phyloP scores from a whole-genome alignment of 2,113 vertebrate genomes.

The Marcusenius ussheri region DNA sequence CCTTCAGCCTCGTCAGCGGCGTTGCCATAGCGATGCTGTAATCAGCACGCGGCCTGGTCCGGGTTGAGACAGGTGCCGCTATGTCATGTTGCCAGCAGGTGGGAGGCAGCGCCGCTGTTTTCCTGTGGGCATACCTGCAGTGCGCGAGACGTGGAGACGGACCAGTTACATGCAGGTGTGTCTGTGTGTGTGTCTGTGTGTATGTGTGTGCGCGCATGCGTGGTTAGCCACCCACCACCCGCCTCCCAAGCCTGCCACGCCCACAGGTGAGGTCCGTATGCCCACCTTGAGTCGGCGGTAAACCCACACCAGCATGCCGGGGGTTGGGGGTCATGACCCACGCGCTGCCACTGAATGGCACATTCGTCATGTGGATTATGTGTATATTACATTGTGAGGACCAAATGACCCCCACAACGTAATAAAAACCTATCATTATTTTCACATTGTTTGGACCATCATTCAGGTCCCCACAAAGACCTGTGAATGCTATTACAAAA shows the following conservation, averaged over 20 bases:
- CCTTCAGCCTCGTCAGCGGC: neutral
- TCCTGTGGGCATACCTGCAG: neutral
- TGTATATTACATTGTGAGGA: too few species aligned
- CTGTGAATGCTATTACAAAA: too few species aligned
- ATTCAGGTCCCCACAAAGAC: too few species aligned
- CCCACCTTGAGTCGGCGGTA: neutral
- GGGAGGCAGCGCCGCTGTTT: neutral
- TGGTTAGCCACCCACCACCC: neutral
- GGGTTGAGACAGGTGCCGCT: neutral
- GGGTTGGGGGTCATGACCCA: constrained; percentile 14
- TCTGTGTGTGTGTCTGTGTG: neutral
- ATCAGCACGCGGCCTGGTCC: neutral
- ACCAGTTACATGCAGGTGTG: neutral
- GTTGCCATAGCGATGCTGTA: neutral
- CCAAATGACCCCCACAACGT: too few species aligned
- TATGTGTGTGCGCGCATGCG: neutral
- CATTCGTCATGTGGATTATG: constrained; percentile 1
- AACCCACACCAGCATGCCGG: constrained; percentile 11
- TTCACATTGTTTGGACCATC: too few species aligned
- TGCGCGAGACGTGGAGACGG: neutral
- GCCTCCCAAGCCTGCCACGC: neutral
- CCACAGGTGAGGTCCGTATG: neutral
- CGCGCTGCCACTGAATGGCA: constrained; percentile 5
- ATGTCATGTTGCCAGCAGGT: neutral
- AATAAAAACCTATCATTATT: too few species aligned